These are phyloP conservation scores for Pandemis cinnamomeana DNA, from an alignment of 2,888 invertebrate species.

Conservation along the genomic window DNA sequence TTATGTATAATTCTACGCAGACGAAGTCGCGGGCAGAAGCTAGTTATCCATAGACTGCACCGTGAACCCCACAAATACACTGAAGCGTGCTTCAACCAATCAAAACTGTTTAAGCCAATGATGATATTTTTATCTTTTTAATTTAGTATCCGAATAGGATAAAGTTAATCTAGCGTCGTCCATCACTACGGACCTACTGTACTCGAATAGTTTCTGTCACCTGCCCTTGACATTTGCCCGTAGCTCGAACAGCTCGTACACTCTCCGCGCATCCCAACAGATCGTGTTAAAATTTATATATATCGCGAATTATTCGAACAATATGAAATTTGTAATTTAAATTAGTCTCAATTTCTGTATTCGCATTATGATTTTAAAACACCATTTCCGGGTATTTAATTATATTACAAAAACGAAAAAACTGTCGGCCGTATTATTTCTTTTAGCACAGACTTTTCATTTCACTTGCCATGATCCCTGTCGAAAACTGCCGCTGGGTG, in stretches of 20 bases:
- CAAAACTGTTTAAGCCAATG: not conserved
- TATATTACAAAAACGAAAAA: not conserved
- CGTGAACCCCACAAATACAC: no score
- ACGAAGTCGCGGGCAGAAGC: no score
- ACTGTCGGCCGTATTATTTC: not conserved
- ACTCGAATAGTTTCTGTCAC: constrained; percentile 13
- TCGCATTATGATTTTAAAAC: constrained; percentile 14
- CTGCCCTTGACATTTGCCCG: constrained; percentile 33
- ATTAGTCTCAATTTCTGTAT: not conserved
- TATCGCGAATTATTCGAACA: constrained; percentile 13
- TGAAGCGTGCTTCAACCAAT: no score
- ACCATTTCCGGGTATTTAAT: not conserved
- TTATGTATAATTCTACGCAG: no score
- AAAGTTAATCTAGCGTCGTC: not conserved
- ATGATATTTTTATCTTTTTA: not conserved
- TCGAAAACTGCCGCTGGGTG: no score
- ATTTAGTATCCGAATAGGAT: not conserved
- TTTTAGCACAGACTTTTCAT: not conserved
- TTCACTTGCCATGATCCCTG: not conserved
- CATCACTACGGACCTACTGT: not conserved
- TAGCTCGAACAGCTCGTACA: constrained; percentile 10
- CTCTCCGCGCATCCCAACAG: constrained; percentile 31
- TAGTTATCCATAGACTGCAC: no score
- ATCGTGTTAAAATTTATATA: constrained; percentile 9
- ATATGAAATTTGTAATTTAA: constrained; percentile 4